Evolutionary conservation across 1,140 invertebrate genomes (phyloP), one percentile per base, ranked within the genome.

Genomic region (Metopolophium dirhodum): DNA sequence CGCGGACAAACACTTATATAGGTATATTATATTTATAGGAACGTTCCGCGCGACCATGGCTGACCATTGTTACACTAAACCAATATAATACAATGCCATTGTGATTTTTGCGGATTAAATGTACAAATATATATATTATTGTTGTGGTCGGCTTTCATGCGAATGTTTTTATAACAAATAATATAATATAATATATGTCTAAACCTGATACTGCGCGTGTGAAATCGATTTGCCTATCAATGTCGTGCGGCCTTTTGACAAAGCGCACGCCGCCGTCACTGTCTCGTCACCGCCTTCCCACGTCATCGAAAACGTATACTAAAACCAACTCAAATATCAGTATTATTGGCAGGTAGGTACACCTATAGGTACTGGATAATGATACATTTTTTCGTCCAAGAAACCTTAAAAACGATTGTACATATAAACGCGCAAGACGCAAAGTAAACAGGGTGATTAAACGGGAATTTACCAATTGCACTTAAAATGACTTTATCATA

Each of bases 211-310:
- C 87, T 45, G 89, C 37, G 54, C 89, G 89, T 61, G 89, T 90
- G 89, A 90, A 90, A 90, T 61, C 54, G 89, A 90, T 90, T 90
- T 90, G 89, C 89, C 89, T 90, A 90, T 90, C 89, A 45, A 90
- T 90, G 11, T 90, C 88, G 35, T 23, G 35, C 51, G 51, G 88
- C 41, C 18, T 51, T 26, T 54, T 37, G 26, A 90, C 51, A 41
- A 90, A 90, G 89, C 35, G 89, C 35, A 26, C 88, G 9, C 87
- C 30, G 45, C 47, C 47, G 49, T 1, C 30, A n/a, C 61, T 68
- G 61, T 68, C 61, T 68, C 30, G 61, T 68, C 61, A 68, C 83
- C 23, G 37, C 37, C 37, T 85, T 41, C 77, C 57, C 11, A 68
- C 61, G 30, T 68, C 61, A 68, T 30, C 30, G 30, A 68, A 68